phyloP scores from a whole-genome alignment of 1,140 invertebrate genomes.

The Drosophila jambulina region DNA sequence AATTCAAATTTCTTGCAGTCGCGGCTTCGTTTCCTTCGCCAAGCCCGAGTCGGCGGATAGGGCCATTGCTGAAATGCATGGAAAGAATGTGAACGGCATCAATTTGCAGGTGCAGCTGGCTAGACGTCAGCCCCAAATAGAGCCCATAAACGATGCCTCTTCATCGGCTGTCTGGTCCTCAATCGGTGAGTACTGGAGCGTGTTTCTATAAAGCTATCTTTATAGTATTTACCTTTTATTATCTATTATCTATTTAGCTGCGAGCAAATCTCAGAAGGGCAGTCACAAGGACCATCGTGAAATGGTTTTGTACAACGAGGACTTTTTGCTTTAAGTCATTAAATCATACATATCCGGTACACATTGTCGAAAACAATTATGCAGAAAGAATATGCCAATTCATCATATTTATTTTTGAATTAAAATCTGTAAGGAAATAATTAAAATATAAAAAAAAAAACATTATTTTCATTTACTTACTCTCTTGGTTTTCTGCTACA shows the following conservation, averaged over 20 bases:
- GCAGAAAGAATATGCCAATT: too few species aligned
- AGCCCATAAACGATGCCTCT: conserved; percentile 91
- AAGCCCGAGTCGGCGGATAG: conserved; percentile 94
- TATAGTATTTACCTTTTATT: not conserved
- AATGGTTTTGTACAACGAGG: conserved; percentile 90
- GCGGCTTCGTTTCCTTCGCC: conserved; percentile 97
- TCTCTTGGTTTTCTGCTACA: too few species aligned
- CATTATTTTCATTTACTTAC: too few species aligned
- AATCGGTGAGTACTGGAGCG: conserved; percentile 86
- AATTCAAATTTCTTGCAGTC: conserved; percentile 76
- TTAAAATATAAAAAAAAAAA: too few species aligned
- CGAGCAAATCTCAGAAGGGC: conserved; percentile 93
- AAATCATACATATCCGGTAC: not conserved
- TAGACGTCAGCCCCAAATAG: conserved; percentile 92
- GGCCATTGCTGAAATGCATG: conserved; percentile 95
- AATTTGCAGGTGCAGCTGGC: conserved; percentile 92
- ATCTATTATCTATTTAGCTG: conserved; percentile 85
- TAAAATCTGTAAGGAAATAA: too few species aligned
- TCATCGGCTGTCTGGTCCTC: conserved; percentile 93
- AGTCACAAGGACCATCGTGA: conserved; percentile 90
- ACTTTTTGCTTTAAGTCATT: conserved; percentile 60
- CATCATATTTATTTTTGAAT: too few species aligned
- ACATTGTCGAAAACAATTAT: not conserved
- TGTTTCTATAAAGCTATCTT: not conserved
- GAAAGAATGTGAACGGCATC: conserved; percentile 91